A percentile compares a stretch with the other conserved stretches of the same genome.
Evolutionary conservation across 2,888 invertebrate species (phyloP).

Genomic region (Copidosoma aretas): DNA sequence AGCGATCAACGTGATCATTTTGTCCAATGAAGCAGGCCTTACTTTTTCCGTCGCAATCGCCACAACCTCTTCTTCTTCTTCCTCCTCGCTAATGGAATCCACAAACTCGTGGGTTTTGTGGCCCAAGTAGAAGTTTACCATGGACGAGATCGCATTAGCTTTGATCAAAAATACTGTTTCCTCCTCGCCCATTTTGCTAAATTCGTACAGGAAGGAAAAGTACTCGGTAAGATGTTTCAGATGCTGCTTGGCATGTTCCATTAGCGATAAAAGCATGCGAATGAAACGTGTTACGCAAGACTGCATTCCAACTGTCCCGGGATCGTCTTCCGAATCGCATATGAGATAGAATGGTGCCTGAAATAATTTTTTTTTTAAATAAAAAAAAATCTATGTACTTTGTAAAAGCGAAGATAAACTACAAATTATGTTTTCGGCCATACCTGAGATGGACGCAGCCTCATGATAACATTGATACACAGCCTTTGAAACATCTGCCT

Average conservation of each 20-base stretch:
- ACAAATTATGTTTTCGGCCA: background rate
- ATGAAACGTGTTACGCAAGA: constrained; percentile 94
- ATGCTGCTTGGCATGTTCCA: constrained; percentile 88
- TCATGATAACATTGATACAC: constrained; percentile 92
- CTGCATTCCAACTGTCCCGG: constrained; percentile 69
- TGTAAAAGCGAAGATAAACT: no score
- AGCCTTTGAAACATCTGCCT: constrained; percentile 95
- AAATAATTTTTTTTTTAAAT: constrained; percentile 4
- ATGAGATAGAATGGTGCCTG: constrained; percentile 70
- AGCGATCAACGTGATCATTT: constrained; percentile 92
- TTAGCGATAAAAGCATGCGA: constrained; percentile 82
- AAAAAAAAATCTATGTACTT: background rate
- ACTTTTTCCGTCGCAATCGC: constrained; percentile 77
- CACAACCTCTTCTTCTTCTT: constrained; percentile 74
- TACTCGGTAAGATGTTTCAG: constrained; percentile 90
- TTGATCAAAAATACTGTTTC: constrained; percentile 87
- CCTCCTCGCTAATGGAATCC: constrained; percentile 75
- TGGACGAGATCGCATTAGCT: constrained; percentile 85
- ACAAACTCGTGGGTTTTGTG: constrained; percentile 79
- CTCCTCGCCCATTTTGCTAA: constrained; percentile 94
- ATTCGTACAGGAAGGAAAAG: constrained; percentile 90
- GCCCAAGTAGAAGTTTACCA: constrained; percentile 91
- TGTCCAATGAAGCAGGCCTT: constrained; percentile 89
- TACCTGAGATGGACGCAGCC: constrained; percentile 73
- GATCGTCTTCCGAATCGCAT: constrained; percentile 68